Base-by-base conservation (phyloP, 2,113 vertebrate genomes). In the Dendrocopos noguchii region DNA sequence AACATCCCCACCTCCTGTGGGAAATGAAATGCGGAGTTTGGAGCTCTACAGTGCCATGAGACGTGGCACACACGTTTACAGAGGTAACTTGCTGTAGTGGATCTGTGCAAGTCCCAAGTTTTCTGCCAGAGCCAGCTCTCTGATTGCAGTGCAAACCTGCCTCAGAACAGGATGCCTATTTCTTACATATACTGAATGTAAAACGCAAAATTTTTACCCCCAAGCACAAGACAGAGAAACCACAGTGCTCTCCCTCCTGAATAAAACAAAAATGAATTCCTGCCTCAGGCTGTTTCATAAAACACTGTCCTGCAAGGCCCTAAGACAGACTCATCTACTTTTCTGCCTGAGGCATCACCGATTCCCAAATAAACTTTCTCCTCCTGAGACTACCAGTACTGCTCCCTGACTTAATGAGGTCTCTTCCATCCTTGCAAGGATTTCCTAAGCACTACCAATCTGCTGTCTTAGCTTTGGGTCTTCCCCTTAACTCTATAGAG, bases 151-250 rank as follows among this genome's bases (percentile, higher is more conserved):
- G 19, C 53, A 75, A 29, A 9, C 39, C 12, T 15, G 8, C 15
- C 63, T 76, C 34, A 12, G 12, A 74, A 74, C 3, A 78, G 28
- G 47, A 18, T 44, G 20, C 0, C 0, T 33, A 11, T 39, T 65
- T 84, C 66, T 70, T 72, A 55, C 61, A 53, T 3, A 21, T 2
- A 8, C 15, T 56, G 19, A 64, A 16, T 2, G 28, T 19, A 80
- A 90, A 15, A 6, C 53, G 50, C 19, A 53, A 53, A 33, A 44
- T 61, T 65, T 53, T 84, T 20, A 56, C 10, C 33, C 74, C 79
- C 16, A 79, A 64, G 57, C 7, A 8, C 29, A 59, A 42, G 27
- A 84, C 72, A 4, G 4, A 72, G 21, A 12, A 46, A 71, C 5
- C 61, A 60, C 24, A 39, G 52, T n/a, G 63, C 10, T 44, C 59